Evolutionary conservation across 2,797 vertebrate genomes (phyloP).

Genomic region (Coendou prehensilis): DNA sequence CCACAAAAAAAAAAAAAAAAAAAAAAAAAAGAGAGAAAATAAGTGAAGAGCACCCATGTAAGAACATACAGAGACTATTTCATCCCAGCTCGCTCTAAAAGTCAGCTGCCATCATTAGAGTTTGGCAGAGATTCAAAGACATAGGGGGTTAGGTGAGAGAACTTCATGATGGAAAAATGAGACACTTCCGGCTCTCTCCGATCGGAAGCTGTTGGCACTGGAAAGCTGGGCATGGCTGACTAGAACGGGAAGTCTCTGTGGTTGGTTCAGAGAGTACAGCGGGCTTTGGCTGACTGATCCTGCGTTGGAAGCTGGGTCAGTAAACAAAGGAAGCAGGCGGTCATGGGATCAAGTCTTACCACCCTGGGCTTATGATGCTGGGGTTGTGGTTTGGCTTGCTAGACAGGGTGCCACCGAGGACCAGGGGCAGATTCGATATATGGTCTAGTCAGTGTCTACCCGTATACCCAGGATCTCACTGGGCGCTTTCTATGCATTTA

Average conservation of each 20-base stretch:
- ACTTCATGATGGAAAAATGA: not conserved
- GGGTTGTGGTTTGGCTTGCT: not conserved
- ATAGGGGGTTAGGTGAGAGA: not conserved
- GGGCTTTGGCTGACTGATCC: not conserved
- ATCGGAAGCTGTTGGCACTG: accelerated
- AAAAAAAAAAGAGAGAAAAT: no score
- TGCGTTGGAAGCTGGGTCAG: not conserved
- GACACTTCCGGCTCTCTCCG: not conserved
- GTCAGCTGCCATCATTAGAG: no score
- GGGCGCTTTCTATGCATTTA: not conserved
- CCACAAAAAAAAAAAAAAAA: no score
- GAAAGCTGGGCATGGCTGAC: no score
- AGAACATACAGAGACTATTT: not conserved
- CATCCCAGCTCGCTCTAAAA: not conserved
- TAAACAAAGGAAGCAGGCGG: not conserved
- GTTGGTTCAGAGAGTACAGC: not conserved
- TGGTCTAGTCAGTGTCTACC: no score
- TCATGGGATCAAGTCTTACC: not conserved
- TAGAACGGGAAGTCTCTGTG: not conserved
- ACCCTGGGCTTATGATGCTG: not conserved
- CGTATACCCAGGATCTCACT: not conserved
- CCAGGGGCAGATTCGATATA: no score
- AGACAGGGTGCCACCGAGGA: not conserved
- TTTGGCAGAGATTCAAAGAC: not conserved
- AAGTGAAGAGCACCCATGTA: not conserved